Conservation (phyloP, 2,888 invertebrate species). For the Phaedon cochleariae region DNA sequence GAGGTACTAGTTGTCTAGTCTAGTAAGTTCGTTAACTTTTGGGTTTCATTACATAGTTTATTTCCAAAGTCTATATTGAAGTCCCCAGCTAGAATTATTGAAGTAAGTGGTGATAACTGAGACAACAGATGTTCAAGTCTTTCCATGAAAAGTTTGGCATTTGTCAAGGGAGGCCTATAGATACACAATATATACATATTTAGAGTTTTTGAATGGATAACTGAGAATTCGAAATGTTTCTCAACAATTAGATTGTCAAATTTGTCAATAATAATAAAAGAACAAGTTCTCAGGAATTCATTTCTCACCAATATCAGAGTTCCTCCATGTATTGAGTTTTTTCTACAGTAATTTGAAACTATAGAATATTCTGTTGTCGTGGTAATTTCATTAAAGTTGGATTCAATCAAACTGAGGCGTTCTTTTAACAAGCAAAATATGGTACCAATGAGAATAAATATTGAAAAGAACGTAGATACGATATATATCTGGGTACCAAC, state of each 20-base stretch:
- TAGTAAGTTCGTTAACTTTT: not conserved
- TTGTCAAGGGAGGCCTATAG: conserved; percentile 1
- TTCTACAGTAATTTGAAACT: too few species aligned
- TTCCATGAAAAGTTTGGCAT: conserved; percentile 2
- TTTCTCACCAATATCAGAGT: too few species aligned
- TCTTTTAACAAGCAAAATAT: too few species aligned
- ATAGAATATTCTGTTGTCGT: too few species aligned
- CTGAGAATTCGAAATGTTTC: conserved; percentile 8
- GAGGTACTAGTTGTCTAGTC: too few species aligned
- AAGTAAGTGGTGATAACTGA: not conserved
- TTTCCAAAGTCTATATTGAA: not conserved
- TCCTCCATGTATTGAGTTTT: too few species aligned
- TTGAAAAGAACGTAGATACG: too few species aligned
- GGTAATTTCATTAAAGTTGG: too few species aligned
- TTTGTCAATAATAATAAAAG: conserved; percentile 2
- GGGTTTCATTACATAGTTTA: not conserved
- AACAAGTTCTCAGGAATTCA: not conserved
- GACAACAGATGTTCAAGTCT: not conserved
- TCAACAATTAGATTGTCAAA: conserved; percentile 1
- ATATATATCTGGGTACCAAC: too few species aligned
- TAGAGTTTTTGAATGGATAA: not conserved
- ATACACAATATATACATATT: not conserved
- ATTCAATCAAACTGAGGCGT: too few species aligned
- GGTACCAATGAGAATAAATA: too few species aligned
- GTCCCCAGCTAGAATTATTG: not conserved